phyloP scores from a whole-genome alignment of 2,888 invertebrate species.

The Prenolepis imparis region DNA sequence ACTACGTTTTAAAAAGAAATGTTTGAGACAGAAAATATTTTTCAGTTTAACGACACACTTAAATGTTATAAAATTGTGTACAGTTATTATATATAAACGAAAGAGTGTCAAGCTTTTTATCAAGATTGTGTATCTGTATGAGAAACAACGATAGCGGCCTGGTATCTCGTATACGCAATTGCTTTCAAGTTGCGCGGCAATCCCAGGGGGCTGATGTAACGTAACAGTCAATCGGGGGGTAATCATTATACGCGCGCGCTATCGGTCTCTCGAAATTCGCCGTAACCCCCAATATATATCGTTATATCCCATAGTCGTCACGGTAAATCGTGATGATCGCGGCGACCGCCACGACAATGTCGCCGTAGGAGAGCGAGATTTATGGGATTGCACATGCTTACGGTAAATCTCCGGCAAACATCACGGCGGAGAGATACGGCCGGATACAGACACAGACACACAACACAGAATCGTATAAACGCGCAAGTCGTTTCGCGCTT shows the following conservation, averaged over 20 bases:
- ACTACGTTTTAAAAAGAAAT: not conserved
- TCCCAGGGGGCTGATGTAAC: not conserved
- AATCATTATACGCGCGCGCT: slow-evolving; percentile 14
- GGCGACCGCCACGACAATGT: slow-evolving; percentile 46
- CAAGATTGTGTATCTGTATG: not conserved
- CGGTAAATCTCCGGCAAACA: slow-evolving; percentile 53
- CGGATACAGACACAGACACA: slow-evolving; percentile 17
- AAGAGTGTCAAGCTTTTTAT: not conserved
- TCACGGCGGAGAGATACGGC: slow-evolving; percentile 42
- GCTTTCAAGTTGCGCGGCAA: not conserved
- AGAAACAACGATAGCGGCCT: not conserved
- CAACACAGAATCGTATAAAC: slow-evolving; percentile 10
- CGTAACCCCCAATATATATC: slow-evolving; percentile 5
- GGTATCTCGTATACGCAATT: not conserved
- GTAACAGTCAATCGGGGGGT: not conserved
- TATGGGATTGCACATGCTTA: slow-evolving; percentile 56
- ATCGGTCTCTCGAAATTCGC: slow-evolving; percentile 35
- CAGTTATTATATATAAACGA: not conserved
- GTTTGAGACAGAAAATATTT: not conserved
- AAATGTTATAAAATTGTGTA: not conserved
- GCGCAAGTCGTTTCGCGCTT: slow-evolving; percentile 21
- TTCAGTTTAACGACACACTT: not conserved
- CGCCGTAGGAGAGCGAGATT: slow-evolving; percentile 44
- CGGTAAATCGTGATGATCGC: slow-evolving; percentile 48
- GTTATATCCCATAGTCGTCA: slow-evolving; percentile 15